Base-by-base conservation (phyloP, 2,888 invertebrate genomes). In the Drosophila mayaguana region DNA sequence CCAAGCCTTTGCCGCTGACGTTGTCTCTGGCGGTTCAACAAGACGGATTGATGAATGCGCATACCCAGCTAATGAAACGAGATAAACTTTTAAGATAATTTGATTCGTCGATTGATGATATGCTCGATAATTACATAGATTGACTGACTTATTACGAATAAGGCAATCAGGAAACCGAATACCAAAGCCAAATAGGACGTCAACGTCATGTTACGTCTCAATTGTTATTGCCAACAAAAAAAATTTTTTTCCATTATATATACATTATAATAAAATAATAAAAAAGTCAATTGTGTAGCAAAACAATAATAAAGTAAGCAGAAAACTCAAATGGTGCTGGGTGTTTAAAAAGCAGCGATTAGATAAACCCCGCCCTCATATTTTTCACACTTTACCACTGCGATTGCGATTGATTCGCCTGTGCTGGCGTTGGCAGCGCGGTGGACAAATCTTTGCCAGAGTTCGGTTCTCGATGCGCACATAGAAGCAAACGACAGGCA, bases 321-420 rank as follows among this genome's bases (percentile, higher is more conserved):
- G 50, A 3, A 34, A 50, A 59, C 18, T 40, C 60, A 32, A 22
- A 28, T 43, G 36, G 68, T 73, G 57, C 50, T 34, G 59, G 51
- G 57, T 59, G 77, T 45, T 67, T 16, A 53, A 69, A 69, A 28
- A 6, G 7, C 45, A 63, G 50, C 54, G 83, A 83, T 83, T 87
- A 83, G 83, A 83, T 83, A 81, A 81, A 55, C 65, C 53, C 32
- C 34, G 38, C 12, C 51, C 40, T 18, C 43, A 54, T 48, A 46
- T 70, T 80, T 70, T 82, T 81, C 82, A 84, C 83, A 84, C 83
- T 84, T 84, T 84, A 84, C 83, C 83, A 86, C 66, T 74, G 42
- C 59, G 36, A 55, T 32, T 28, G 48, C 50, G 63, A 57, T 79
- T 60, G 65, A 62, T 64, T 46, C 48, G 67, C 20, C 59, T 50